Evolutionary conservation across 1,140 invertebrate genomes (phyloP), one percentile per base, ranked within the genome.

Genomic region (Mercenaria mercenaria): DNA sequence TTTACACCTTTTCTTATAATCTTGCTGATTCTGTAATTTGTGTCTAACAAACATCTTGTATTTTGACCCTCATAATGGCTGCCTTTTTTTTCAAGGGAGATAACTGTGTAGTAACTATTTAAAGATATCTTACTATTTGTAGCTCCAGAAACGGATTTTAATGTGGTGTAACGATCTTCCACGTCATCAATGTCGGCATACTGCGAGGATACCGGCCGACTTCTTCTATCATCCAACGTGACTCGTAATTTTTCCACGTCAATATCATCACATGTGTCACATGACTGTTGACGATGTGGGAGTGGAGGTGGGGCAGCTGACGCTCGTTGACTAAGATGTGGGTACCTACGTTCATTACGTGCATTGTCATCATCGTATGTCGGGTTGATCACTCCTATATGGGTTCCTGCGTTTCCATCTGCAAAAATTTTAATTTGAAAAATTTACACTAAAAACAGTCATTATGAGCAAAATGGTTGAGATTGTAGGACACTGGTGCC

Each of bases 181-280:
- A 41, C 34, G n/a, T 82, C 80, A 34, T 87, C 85, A 23, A 59
- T 47, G 23, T 79, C 85, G 29, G 72, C 56, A n/a, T 87, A 87
- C 10, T 43, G 41, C 0, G 50, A 43, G 23, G 83, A 85, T 15
- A 37, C 34, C 26, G 85, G 50, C 20, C 74, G 23, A 39, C 34
- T 50, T 15, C 10, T 67, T 20, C 23, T 34, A 13, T 11, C 18
- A 37, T 56, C 64, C 52, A 79, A 43, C 18, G 50, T 11, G 26
- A 87, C 85, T n/a, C n/a, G 50, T 59, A 87, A 39, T 32, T 87
- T 87, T n/a, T 77, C 74, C 20, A 64, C 72, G 43, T 56, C 74
- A 39, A 76, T 87, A n/a, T 87, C 85, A 67, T 77, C 74, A 79
- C 64, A 87, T 11, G 50, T n/a, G 20, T 77, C 69, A 86, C 81